Base-by-base conservation (phyloP, 2,888 invertebrate species). In the Phrixothrix hirtus region DNA sequence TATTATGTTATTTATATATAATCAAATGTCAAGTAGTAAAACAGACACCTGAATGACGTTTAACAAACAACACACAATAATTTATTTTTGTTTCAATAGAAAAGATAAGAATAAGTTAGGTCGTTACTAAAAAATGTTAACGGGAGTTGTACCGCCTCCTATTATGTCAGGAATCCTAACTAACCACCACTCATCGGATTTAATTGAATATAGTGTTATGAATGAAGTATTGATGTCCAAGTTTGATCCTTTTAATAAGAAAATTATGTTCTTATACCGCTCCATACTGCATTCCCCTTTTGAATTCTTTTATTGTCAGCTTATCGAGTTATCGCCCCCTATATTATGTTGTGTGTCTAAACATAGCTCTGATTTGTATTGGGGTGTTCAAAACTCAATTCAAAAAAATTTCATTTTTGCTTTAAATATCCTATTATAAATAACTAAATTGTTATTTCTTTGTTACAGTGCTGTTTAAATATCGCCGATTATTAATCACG, bases 281-380 rank as follows among this genome's bases (percentile, higher is more conserved):
- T 66, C 65, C 30, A 65, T 59, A 61, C 56, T 66, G 51, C 16
- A 54, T 57, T 66, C 65, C 59, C 39, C 58, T 26, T 45, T 61
- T 55, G 59, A 65, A 64, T 64, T 64, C 65, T 65, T 65, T 64
- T 61, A 66, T 66, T 67, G 65, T 67, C 61, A 63, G 65, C 66
- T 70, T 73, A 72, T 72, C 69, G 70, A 72, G 68, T 73, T 71
- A 73, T 72, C 73, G 66, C 70, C 69, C 72, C 71, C 67, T 67
- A 64, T 64, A 70, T 72, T 70, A 71, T 69, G 66, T 61, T 64
- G 60, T 65, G 68, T 71, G 72, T 71, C 71, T 68, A 72, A 72
- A 72, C 71, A 55, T 35, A 71, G 67, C 69, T 60, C 62, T 62
- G 69, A 69, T 65, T 65, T 64, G 60, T 64, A 66, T 66, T n/a